Base-by-base conservation (phyloP, 2,797 vertebrate species). In the Dromococcyx pavoninus region DNA sequence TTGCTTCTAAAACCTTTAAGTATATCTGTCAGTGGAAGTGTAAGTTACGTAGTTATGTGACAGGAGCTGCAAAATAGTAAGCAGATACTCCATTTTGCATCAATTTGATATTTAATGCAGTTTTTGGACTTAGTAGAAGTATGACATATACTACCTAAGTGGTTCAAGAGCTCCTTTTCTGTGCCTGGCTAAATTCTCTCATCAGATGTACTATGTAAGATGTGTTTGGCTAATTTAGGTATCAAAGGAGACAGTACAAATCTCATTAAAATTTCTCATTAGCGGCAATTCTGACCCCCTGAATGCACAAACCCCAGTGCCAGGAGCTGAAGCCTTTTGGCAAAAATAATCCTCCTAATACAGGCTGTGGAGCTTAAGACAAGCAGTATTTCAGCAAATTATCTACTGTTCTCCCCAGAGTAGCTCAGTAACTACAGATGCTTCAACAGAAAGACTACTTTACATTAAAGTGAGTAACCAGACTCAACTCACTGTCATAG, bases 401-500 rank as follows among this genome's bases (percentile, higher is more conserved):
- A 94, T 74, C 75, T 54, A 22, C 81, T 74, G 25, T 16, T 95
- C 44, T 86, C 84, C 86, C 82, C 24, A 87, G 79, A 97, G 88
- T 79, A 94, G 91, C 96, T 94, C 74, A 76, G 71, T 57, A 67
- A 51, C 72, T 95, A 79, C 81, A 70, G 89, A 91, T 10, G 12
- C 78, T 95, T 91, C 86, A 88, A 91, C 80, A 93, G 76, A 80
- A 88, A 76, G 73, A 69, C 39, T 70, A 39, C 44, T 96, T 24
- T 43, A 23, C 65, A 77, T 79, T 75, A 91, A 91, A 88, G 58
- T 3, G 57, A 93, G 39, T 74, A 81, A 56, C n/a, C 85, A 91
- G 51, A 64, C 53, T 76, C 82, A 89, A 95, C 97, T 97, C 97
- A 98, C 98, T 97, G 78, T 98, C 98, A 69, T 98, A 98, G 97